Evolutionary conservation across 2,113 vertebrate genomes (phyloP).

Genomic region (Syrmaticus mikado): DNA sequence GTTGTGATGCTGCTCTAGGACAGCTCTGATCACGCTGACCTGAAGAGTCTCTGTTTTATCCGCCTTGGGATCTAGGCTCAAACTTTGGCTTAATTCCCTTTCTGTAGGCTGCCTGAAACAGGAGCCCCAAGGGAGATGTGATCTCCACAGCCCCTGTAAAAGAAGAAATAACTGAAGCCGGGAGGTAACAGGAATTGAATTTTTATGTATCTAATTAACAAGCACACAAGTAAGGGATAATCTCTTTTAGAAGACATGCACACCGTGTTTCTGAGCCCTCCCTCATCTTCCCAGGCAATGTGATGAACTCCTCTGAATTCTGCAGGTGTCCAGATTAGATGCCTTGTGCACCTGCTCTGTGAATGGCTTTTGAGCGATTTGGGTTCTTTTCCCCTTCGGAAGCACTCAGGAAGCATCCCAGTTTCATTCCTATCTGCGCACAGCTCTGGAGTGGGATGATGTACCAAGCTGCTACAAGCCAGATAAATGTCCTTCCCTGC

Average conservation of each 20-base stretch:
- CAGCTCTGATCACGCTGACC: not conserved
- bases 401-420: not conserved
- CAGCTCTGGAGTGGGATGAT: not conserved
- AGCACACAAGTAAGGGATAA: not conserved
- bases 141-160: not conserved
- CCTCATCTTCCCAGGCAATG: not conserved
- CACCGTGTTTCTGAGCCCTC: not conserved
- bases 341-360: not conserved
- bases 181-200: not conserved
- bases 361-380: not conserved
- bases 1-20: not conserved
- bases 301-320: not conserved
- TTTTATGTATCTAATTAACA: not conserved
- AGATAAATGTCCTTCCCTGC: not conserved
- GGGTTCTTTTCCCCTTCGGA: not conserved
- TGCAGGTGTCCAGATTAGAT: not conserved
- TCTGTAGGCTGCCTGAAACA: not conserved
- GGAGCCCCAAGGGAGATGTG: not conserved
- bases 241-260: not conserved
- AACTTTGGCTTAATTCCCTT: not conserved
- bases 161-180: not conserved
- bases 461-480: not conserved
- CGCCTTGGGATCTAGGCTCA: not conserved
- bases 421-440: not conserved
- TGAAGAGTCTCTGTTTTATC: not conserved